Percentiles rank a stretch among this genome's conserved stretches.
These are phyloP conservation scores for Ichneumoninae sp. DNA, from an alignment of 2,888 invertebrate species.

Conservation along the genomic window DNA sequence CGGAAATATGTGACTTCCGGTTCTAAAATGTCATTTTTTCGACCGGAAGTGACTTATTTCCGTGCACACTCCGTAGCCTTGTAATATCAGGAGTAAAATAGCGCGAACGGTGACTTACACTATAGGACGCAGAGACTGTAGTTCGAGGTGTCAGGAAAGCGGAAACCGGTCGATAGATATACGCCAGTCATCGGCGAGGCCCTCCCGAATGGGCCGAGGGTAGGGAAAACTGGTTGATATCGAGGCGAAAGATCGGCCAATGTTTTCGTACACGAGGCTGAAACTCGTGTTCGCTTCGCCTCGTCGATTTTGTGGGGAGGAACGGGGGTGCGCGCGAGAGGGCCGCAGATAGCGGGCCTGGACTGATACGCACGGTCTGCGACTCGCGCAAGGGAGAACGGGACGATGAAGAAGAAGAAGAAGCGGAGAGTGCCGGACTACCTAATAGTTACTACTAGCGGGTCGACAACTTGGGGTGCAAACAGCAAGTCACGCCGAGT, in stretches of 20 bases:
- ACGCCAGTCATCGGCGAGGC: slow-evolving; percentile 55
- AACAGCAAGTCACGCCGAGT: slow-evolving; percentile 83
- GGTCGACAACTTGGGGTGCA: slow-evolving; percentile 73
- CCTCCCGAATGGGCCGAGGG: slow-evolving; percentile 36
- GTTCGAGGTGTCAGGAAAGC: slow-evolving; percentile 48
- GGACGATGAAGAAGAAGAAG: slow-evolving; percentile 30
- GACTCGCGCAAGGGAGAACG: neutral
- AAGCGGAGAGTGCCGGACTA: slow-evolving; percentile 57
- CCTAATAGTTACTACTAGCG: slow-evolving; percentile 48
- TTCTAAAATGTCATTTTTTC: too few relatives aligned
- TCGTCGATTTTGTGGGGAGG: slow-evolving; percentile 56
- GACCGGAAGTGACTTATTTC: too few relatives aligned
- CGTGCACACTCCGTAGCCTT: neutral
- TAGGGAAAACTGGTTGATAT: slow-evolving; percentile 62
- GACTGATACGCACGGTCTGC: neutral
- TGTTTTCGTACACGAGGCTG: slow-evolving; percentile 57
- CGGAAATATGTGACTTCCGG: too few relatives aligned
- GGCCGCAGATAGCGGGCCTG: neutral
- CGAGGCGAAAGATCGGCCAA: slow-evolving; percentile 62
- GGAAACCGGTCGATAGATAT: slow-evolving; percentile 60
- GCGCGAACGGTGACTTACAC: neutral
- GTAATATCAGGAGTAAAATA: slow-evolving; percentile 43
- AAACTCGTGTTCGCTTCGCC: slow-evolving; percentile 58
- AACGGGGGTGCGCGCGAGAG: neutral
- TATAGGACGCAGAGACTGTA: slow-evolving; percentile 22